A percentile compares a stretch with the other conserved stretches of the same genome.
Evolutionary conservation across 2,113 vertebrate genomes (phyloP).

Genomic region (Psittacus erithacus): DNA sequence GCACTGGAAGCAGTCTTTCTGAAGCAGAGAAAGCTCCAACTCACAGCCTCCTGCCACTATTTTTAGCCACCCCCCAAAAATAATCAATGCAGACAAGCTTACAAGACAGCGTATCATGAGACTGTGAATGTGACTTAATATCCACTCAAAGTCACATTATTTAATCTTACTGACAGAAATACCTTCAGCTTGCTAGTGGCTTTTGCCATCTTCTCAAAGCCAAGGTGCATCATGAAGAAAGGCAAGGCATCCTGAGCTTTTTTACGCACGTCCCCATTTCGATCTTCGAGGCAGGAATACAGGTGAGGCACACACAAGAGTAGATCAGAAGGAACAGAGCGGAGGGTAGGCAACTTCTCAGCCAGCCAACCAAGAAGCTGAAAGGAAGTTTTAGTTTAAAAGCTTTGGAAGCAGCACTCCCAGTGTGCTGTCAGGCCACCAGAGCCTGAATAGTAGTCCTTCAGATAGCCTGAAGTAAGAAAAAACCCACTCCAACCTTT

Average conservation of each 20-base stretch:
- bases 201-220: conserved; percentile 96
- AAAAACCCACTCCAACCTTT: background rate
- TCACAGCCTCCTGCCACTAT: background rate
- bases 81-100: background rate
- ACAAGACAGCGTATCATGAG: background rate
- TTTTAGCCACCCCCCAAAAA: background rate
- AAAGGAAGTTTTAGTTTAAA: conserved; percentile 31
- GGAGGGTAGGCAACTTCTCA: conserved; percentile 89
- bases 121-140: background rate
- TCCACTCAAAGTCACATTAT: background rate
- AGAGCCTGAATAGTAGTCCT: background rate
- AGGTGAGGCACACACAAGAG: conserved; percentile 88
- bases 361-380: conserved; percentile 94
- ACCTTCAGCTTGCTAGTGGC: conserved; percentile 95
- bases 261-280: conserved; percentile 96
- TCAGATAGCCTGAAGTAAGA: background rate
- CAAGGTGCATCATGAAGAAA: conserved; percentile 97
- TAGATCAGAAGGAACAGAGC: conserved; percentile 87
- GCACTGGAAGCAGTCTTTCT: background rate
- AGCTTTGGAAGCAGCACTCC: background rate
- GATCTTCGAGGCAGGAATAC: conserved; percentile 92
- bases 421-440: background rate
- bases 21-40: background rate
- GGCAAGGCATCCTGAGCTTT: conserved; percentile 96
- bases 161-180: background rate